Evolutionary conservation across 2,797 vertebrate genomes (phyloP).

Genomic region (Psittacula echo): DNA sequence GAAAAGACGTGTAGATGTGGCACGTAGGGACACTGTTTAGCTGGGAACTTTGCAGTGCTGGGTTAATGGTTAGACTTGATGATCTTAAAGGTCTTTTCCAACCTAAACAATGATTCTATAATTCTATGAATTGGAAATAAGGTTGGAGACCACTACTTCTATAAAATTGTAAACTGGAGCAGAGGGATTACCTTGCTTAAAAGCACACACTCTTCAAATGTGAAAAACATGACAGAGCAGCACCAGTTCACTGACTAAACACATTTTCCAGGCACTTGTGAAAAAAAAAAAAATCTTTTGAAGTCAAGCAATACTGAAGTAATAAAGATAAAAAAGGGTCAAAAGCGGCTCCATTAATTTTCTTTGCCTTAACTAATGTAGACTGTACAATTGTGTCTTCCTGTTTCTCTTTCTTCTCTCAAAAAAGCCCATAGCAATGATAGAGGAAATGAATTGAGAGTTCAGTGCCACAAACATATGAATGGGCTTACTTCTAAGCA

Average conservation of each 20-base stretch:
- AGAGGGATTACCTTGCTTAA: neutral
- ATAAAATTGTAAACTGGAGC: neutral
- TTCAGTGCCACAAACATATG: neutral
- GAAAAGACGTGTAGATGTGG: neutral
- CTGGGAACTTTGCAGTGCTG: neutral
- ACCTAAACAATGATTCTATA: accelerated
- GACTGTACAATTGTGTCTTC: neutral
- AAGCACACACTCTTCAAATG: neutral
- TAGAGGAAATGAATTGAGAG: conserved; percentile 5
- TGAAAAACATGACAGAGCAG: neutral
- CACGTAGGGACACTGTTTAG: neutral
- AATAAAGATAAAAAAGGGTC: neutral
- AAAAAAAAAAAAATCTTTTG: neutral
- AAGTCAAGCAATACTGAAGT: neutral
- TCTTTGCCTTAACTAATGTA: neutral
- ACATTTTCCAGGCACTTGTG: neutral
- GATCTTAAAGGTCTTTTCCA: neutral
- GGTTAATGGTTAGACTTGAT: neutral
- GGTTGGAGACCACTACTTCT: neutral
- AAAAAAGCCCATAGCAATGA: neutral
- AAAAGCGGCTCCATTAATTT: neutral
- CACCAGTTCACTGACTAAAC: neutral
- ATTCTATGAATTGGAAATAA: neutral
- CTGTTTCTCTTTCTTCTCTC: conserved; percentile 10
- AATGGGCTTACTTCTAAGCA: neutral